A percentile compares a stretch with the other conserved stretches of the same genome.
Evolutionary conservation across 2,113 vertebrate species (phyloP).

Genomic region (Cephalopterus ornatus): DNA sequence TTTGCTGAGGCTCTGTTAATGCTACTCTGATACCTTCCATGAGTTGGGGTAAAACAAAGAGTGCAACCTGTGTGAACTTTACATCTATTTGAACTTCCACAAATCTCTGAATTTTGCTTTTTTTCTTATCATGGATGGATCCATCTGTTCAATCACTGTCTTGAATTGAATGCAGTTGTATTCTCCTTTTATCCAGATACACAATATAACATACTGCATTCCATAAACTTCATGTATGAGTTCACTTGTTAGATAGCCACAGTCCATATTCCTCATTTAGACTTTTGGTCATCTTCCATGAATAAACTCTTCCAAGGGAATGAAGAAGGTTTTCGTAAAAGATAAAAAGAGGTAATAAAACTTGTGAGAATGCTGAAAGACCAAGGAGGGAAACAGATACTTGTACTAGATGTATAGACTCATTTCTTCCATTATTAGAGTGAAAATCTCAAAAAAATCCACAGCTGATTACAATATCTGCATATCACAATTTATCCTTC

Average conservation of each 20-base stretch:
- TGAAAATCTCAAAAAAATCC: background rate
- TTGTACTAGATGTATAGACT: background rate
- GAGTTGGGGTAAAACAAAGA: background rate
- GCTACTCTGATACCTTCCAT: background rate
- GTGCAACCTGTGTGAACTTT: background rate
- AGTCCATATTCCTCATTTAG: background rate
- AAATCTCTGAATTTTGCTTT: background rate
- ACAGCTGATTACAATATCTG: background rate
- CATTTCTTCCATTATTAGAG: background rate
- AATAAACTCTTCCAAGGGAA: background rate
- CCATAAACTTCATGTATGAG: background rate
- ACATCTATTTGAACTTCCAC: background rate
- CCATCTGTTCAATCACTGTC: background rate
- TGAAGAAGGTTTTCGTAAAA: background rate
- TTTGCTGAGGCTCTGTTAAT: background rate
- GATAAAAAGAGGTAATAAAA: background rate
- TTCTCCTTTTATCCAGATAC: background rate
- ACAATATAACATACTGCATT: background rate
- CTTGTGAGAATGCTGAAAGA: background rate
- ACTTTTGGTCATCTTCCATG: background rate
- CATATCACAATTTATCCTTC: background rate
- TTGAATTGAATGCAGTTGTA: background rate
- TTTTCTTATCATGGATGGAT: background rate
- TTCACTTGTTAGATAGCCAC: background rate
- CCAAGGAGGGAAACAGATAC: background rate